phyloP scores from a whole-genome alignment of 2,888 invertebrate species.

The Rhingia campestris region DNA sequence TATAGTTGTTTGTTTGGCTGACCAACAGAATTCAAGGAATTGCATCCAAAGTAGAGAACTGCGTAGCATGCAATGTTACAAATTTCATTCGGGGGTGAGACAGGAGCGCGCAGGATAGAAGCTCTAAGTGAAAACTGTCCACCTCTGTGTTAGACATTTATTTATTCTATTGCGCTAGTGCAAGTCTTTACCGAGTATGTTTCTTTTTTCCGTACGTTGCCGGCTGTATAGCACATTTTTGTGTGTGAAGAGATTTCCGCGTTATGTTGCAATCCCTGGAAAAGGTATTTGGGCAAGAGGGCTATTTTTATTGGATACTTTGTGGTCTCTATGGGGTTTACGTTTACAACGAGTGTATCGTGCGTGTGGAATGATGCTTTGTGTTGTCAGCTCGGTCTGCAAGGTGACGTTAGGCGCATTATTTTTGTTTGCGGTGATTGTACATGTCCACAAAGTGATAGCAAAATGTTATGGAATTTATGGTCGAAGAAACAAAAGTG shows the following conservation, averaged over 20 bases:
- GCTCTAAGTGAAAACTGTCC: slow-evolving; percentile 21
- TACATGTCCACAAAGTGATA: slow-evolving; percentile 46
- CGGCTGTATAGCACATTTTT: slow-evolving; percentile 27
- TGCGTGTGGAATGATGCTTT: slow-evolving; percentile 26
- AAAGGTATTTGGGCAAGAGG: slow-evolving; percentile 48
- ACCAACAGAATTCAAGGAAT: slow-evolving; percentile 71
- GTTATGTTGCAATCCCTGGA: slow-evolving; percentile 27
- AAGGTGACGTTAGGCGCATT: slow-evolving; percentile 12
- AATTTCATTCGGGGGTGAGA: slow-evolving; percentile 60
- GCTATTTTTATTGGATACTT: slow-evolving; percentile 36
- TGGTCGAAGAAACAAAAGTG: slow-evolving; percentile 2
- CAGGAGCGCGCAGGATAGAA: slow-evolving; percentile 16
- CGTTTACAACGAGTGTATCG: slow-evolving; percentile 14
- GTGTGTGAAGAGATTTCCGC: slow-evolving; percentile 62
- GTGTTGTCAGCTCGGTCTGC: slow-evolving; percentile 42
- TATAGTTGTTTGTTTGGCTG: slow-evolving; percentile 32
- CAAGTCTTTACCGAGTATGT: slow-evolving; percentile 54
- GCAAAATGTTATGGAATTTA: slow-evolving; percentile 39
- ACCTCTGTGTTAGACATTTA: slow-evolving; percentile 31
- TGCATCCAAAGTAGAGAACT: slow-evolving; percentile 36
- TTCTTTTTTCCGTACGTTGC: slow-evolving; percentile 3
- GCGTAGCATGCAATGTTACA: slow-evolving; percentile 64
- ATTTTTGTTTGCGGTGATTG: slow-evolving; percentile 36
- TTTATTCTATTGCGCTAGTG: slow-evolving; percentile 54
- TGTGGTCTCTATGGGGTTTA: slow-evolving; percentile 39